Evolutionary conservation across 2,113 vertebrate genomes (phyloP), one percentile per base, ranked within the genome.

Genomic region (Azemiops feae): DNA sequence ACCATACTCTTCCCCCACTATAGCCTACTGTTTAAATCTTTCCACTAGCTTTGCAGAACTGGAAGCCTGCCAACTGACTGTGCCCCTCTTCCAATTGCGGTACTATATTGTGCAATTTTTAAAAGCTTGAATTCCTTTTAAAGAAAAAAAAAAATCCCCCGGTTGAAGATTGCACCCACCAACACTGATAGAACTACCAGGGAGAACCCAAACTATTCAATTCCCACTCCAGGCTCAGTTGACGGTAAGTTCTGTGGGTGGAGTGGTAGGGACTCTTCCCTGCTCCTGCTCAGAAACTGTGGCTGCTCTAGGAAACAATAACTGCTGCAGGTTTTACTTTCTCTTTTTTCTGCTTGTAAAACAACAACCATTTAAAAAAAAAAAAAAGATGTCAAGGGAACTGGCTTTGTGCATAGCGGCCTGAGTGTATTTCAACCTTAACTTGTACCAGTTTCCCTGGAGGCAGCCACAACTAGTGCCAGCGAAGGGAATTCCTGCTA

Each of bases 241-340:
- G 60, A 47, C 81, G 27, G 87, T 89, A 85, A 92, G 1, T 10
- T 91, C 27, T 58, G 50, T 8, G 53, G 91, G 52, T 45, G 90
- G 69, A 64, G 2, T 69, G 3, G 9, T 45, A 92, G 88, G 88
- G 69, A 86, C 69, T 93, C 53, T 89, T 92, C 50, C 20, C 18
- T 5, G 5, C 27, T 43, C 25, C 69, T 93, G 88, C 69, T 85
- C 88, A 85, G 92, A 93, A 93, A 86, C 43, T 9, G 3, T 12
- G n/a, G 53, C 53, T 93, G 11, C 69, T 85, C 60, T n/a, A 89
- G 64, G 92, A 89, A 93, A 89, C 16, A 81, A 47, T 89, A 9
- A 47, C 43, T 20, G 34, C 12, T 18, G n/a, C 8, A 27, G 57
- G 23, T 92, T 60, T 88, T 34, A 39, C 74, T 93, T 93, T 90